Evolutionary conservation across 2,888 invertebrate species (phyloP).

Genomic region (Melinaea marsaeus): DNA sequence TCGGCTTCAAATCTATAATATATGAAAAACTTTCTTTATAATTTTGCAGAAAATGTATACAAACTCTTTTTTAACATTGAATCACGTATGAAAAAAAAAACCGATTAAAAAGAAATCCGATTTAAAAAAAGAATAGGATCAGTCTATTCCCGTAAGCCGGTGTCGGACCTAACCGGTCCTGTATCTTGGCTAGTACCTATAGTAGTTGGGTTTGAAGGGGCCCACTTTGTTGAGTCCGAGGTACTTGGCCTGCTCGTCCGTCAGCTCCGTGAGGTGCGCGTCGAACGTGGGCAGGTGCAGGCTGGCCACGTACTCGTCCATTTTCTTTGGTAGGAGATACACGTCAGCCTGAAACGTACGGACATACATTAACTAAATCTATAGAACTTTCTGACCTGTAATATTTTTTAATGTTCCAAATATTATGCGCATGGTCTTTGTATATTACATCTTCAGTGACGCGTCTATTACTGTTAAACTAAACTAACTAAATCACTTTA

Average conservation of each 20-base stretch:
- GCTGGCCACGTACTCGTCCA: conserved; percentile 99
- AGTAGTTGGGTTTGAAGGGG: conserved; percentile 99
- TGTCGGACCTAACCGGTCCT: conserved; percentile 9
- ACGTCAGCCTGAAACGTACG: conserved; percentile 84
- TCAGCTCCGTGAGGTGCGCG: conserved; percentile 96
- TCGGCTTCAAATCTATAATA: too few relatives aligned
- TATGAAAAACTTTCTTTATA: too few relatives aligned
- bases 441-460: too few relatives aligned
- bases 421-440: too few relatives aligned
- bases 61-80: too few relatives aligned
- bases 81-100: neutral
- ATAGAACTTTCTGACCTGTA: too few relatives aligned
- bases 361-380: neutral
- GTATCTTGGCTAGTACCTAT: conserved; percentile 82
- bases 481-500: too few relatives aligned
- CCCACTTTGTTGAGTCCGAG: conserved; percentile 98
- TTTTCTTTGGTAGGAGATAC: conserved; percentile 98
- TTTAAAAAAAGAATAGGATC: neutral
- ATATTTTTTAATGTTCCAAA: too few relatives aligned
- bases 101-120: neutral
- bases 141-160: conserved; percentile 3
- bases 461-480: too few relatives aligned
- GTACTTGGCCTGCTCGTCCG: conserved; percentile 98
- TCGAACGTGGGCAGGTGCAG: conserved; percentile 98
- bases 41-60: too few relatives aligned